Base-by-base conservation (phyloP, 2,113 vertebrate genomes). In the Ceyx margarethae region DNA sequence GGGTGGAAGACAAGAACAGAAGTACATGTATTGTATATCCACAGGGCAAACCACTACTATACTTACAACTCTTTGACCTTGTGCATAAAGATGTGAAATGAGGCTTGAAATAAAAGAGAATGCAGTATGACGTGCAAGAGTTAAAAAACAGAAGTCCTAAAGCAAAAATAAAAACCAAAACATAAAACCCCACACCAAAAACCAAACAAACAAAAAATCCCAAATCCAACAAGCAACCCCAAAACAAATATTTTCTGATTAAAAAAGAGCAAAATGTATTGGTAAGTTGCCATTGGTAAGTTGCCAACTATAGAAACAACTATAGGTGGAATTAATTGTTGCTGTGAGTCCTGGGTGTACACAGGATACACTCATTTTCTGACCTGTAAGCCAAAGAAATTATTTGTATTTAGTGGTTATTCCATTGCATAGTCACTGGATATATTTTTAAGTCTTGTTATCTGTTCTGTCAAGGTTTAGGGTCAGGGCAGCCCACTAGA, bases 31-130 rank as follows among this genome's bases (percentile, higher is more conserved):
- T 67, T 46, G 5, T 51, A 72, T 79, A 54, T 54, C 66, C 80
- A 89, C 33, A 46, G 68, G 68, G 86, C 57, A 84, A 91, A 93
- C 14, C 25, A 83, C 54, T 68, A 13, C 60, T 79, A 4, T 58
- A 72, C 42, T 76, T 91, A 26, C 21, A 0, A 60, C 48, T 89
- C 61, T 84, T 51, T 87, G 87, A 91, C 78, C 67, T 91, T 79
- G 50, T 65, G 66, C 37, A 35, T 66, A 56, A 91, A 89, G 60
- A 71, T 69, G 23, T 82, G 87, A 87, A 89, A 89, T 66, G 54
- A 74, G 51, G 53, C 54, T 76, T 94, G 68, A 89, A 87, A 71
- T 72, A 87, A 72, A 84, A 71, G 43, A 37, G 33, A 60, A 61
- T 76, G 42, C 13, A 33, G 50, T 73, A 51, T 53, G 67, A 91